Base-by-base conservation (phyloP, 2,113 vertebrate genomes). In the Numida meleagris region DNA sequence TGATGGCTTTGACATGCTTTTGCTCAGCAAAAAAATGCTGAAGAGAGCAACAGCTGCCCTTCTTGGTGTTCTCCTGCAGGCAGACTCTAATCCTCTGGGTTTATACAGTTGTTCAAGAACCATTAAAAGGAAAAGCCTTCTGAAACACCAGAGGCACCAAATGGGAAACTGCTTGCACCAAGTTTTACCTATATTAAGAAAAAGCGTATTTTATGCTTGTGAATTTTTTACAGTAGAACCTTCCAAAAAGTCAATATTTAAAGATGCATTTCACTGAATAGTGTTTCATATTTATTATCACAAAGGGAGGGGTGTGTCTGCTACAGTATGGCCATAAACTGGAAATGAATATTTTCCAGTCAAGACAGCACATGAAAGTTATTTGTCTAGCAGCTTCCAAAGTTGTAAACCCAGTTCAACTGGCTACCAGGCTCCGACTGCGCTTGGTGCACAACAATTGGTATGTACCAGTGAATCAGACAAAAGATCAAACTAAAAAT, bases 371-470 rank as follows among this genome's bases (percentile, higher is more conserved):
- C 95, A 94, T 93, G 94, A 90, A 95, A 95, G 34, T 74, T 77
- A 78, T 61, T 91, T 0, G 0, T 85, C 85, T 82, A 43, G 88
- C 91, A 94, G 79, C 93, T 91, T 90, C 79, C 85, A 61, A 91
- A 93, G 84, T 40, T 91, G 94, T 93, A 95, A 96, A 95, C 95
- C 95, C 94, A 95, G 96, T 95, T 94, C 79, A 88, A 63, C 94
- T 91, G 93, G 93, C 95, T 95, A 89, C 82, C 68, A 71, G 78
- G 43, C 89, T 77, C 67, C 63, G 84, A 66, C 71, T 94, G 71
- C 75, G 84, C 68, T 82, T 73, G 55, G 75, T 85, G 59, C 38
- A 67, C 66, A 85, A 83, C 82, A 71, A 38, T 25, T 65, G 81
- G 62, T 80, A 82, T 9, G 29, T 53, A 80, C 50, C 78, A 90